Percentiles rank a stretch among this genome's conserved stretches.
phyloP scores from a whole-genome alignment of 2,888 invertebrate species.

The Drosophila hamatofila region DNA sequence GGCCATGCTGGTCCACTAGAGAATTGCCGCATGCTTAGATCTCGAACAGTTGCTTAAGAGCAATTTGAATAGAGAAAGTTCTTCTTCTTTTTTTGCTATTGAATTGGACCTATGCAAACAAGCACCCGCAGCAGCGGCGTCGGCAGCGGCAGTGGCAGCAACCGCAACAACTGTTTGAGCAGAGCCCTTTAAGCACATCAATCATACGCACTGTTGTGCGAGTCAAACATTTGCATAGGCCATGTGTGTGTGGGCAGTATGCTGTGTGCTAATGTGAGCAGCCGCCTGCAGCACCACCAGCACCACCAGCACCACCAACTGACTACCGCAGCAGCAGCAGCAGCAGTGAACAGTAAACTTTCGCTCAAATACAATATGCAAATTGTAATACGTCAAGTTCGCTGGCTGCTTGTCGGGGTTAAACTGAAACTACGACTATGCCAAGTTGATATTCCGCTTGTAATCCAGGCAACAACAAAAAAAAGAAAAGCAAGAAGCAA shows the following conservation, averaged over 20 bases:
- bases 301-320: conserved; percentile 5
- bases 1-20: conserved; percentile 22
- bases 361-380: conserved; percentile 63
- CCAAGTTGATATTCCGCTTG: conserved; percentile 7
- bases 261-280: conserved; percentile 26
- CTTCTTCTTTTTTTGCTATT: conserved; percentile 7
- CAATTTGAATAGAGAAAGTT: conserved; percentile 15
- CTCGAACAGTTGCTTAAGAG: conserved; percentile 23
- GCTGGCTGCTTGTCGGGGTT: conserved; percentile 9
- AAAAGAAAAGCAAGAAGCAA: not conserved
- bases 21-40: conserved; percentile 17
- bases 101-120: conserved; percentile 59
- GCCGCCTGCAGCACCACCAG: conserved; percentile 10
- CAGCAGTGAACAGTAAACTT: not conserved
- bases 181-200: conserved; percentile 67
- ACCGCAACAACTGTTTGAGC: conserved; percentile 39
- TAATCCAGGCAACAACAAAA: not conserved
- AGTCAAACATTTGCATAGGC: conserved; percentile 70
- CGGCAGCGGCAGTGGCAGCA: conserved; percentile 7
- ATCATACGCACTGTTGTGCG: conserved; percentile 70
- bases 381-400: conserved; percentile 57
- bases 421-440: not conserved
- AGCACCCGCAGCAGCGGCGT: not conserved
- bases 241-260: conserved; percentile 12
- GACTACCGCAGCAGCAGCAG: not conserved